Conservation (phyloP, 1,140 invertebrate genomes). For the Anoplolepis gracilipes region DNA sequence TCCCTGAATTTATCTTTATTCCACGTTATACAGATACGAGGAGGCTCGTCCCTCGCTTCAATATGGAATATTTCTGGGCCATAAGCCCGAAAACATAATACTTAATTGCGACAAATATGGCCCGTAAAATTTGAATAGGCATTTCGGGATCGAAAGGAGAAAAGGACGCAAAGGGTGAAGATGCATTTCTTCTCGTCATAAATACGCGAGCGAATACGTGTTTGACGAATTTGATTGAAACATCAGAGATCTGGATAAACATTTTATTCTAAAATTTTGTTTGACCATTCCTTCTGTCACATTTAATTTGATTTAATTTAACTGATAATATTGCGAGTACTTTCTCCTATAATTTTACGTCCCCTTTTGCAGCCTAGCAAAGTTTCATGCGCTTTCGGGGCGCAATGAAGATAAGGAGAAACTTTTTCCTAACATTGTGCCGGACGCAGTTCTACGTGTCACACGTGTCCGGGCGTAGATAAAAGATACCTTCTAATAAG, state of each 20-base stretch:
- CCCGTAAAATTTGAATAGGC: constrained; percentile 85
- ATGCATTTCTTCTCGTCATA: neutral
- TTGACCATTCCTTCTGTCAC: neutral
- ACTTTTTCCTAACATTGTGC: neutral
- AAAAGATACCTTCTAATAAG: constrained; percentile 27
- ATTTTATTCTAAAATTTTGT: neutral
- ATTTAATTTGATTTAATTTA: neutral
- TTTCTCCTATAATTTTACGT: neutral
- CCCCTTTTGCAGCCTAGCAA: neutral
- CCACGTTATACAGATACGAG: constrained; percentile 57
- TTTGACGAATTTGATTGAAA: neutral
- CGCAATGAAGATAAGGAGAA: constrained; percentile 28
- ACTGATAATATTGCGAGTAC: neutral
- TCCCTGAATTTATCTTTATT: constrained; percentile 78
- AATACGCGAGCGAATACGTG: neutral
- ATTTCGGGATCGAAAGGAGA: constrained; percentile 74
- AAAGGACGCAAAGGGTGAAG: neutral
- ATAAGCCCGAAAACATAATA: constrained; percentile 81
- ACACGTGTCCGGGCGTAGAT: neutral
- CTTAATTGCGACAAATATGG: constrained; percentile 85
- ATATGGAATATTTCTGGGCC: constrained; percentile 81
- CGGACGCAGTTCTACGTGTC: neutral
- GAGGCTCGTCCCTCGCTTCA: constrained; percentile 49
- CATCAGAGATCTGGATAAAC: neutral
- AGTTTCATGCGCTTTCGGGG: neutral